Percentiles rank a stretch among this genome's conserved stretches.
These are phyloP conservation scores for Tauraco hartlaubi DNA, from an alignment of 2,797 vertebrate species.

Conservation along the genomic window DNA sequence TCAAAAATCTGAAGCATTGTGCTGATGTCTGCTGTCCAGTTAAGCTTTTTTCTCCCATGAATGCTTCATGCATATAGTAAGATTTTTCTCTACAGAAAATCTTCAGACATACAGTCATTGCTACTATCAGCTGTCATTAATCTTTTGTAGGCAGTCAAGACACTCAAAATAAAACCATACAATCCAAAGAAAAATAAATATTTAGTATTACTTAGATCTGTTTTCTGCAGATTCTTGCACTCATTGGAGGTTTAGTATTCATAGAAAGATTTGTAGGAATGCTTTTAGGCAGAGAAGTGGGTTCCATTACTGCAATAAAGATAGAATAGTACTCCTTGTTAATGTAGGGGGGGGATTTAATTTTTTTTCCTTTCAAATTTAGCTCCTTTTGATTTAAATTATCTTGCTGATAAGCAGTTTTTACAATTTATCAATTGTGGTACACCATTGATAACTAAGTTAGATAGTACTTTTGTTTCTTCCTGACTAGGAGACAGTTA, in stretches of 20 bases:
- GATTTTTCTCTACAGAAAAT: not conserved
- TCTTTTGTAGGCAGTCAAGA: not conserved
- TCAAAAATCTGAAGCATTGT: not conserved
- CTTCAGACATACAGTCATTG: not conserved
- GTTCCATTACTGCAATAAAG: not conserved
- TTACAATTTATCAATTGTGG: not conserved
- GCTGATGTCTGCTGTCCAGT: not conserved
- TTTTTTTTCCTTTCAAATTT: not conserved
- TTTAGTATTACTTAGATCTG: not conserved
- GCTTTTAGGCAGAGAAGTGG: not conserved
- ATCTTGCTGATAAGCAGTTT: not conserved
- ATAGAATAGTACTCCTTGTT: not conserved
- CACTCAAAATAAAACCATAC: not conserved
- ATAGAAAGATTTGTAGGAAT: not conserved
- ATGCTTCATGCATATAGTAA: not conserved
- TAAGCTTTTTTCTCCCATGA: not conserved
- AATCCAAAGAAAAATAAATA: not conserved
- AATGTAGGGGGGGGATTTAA: not conserved
- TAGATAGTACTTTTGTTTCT: not conserved
- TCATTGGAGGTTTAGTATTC: not conserved
- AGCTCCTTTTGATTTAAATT: not conserved
- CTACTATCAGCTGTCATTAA: not conserved
- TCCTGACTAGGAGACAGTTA: not conserved
- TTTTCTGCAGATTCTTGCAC: not conserved
- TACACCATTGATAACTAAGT: not conserved